Evolutionary conservation across 2,113 vertebrate species (phyloP).

Genomic region (Aplodontia rufa): DNA sequence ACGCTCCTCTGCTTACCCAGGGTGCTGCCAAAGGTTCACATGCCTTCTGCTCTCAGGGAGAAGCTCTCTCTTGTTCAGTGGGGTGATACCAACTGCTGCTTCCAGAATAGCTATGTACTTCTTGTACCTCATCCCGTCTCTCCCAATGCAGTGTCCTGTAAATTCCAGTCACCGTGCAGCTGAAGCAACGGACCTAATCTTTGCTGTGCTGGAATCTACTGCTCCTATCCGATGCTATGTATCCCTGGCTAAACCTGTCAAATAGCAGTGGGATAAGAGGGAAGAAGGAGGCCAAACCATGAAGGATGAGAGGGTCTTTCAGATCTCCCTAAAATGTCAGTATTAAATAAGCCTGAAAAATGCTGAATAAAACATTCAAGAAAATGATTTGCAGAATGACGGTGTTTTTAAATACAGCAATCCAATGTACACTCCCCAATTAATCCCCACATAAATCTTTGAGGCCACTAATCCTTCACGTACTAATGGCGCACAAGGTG

Average conservation of each 20-base stretch:
- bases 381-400: slow-evolving; percentile 91
- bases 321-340: slow-evolving; percentile 84
- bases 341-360: slow-evolving; percentile 89
- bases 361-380: slow-evolving; percentile 92
- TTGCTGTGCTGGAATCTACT: slow-evolving; percentile 42
- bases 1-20: slow-evolving; percentile 88
- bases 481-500: slow-evolving; percentile 83
- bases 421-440: slow-evolving; percentile 83
- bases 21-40: slow-evolving; percentile 92
- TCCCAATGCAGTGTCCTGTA: slow-evolving; percentile 55
- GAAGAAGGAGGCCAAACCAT: neutral
- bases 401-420: slow-evolving; percentile 86
- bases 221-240: slow-evolving; percentile 57
- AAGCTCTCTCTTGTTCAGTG: slow-evolving; percentile 95
- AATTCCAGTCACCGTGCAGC: slow-evolving; percentile 37
- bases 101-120: slow-evolving; percentile 96
- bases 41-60: slow-evolving; percentile 92
- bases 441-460: slow-evolving; percentile 89
- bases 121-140: slow-evolving; percentile 93
- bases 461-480: slow-evolving; percentile 85
- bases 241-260: slow-evolving; percentile 9
- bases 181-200: slow-evolving; percentile 62
- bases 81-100: slow-evolving; percentile 92
- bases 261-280: neutral
- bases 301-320: slow-evolving; percentile 63